Base-by-base conservation (phyloP, 2,797 vertebrate species). In the Anabacerthia variegaticeps region DNA sequence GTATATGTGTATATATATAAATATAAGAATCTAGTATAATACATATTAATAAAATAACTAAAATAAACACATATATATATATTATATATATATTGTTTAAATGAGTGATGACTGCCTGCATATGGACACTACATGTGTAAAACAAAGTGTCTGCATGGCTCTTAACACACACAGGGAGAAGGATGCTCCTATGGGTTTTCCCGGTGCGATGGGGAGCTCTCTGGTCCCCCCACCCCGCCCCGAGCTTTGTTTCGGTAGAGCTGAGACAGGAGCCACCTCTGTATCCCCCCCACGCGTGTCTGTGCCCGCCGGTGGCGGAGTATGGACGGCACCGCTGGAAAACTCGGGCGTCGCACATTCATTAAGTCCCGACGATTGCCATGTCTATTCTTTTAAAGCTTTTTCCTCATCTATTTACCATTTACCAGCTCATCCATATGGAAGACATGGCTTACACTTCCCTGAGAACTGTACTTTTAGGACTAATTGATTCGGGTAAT, bases 401-500 rank as follows among this genome's bases (percentile, higher is more conserved):
- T 93, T 92, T 67, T 41, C 63, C 80, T 81, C 95, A 48, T 97
- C 95, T 96, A 94, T 98, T 98, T 98, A 92, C 85, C 95, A 83
- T 97, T 97, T 98, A 97, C 97, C 95, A 97, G 97, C 98, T 97
- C 98, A 98, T 98, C 93, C 96, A 91, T 97, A 98, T 98, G 97
- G 97, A 98, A 97, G 95, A 89, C 96, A 23, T 92, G 59, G 88
- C 96, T 97, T 56, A 94, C 92, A 97, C 97, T 97, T 98, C 97
- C 95, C 89, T 82, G 93, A 98, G 97, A 96, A 97, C 97, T 97
- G 95, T 97, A 98, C 98, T 98, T 98, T 97, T 97, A 93, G 96
- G 97, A 97, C 97, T 98, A 98, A 99, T 98, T 98, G 98, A 98
- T 98, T 99, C 96, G 95, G 93, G 97, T 98, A 98, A 99, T 99